A percentile compares a stretch with the other conserved stretches of the same genome.
These are phyloP conservation scores for Anniella stebbinsi DNA, from an alignment of 2,797 vertebrate species.

Conservation along the genomic window DNA sequence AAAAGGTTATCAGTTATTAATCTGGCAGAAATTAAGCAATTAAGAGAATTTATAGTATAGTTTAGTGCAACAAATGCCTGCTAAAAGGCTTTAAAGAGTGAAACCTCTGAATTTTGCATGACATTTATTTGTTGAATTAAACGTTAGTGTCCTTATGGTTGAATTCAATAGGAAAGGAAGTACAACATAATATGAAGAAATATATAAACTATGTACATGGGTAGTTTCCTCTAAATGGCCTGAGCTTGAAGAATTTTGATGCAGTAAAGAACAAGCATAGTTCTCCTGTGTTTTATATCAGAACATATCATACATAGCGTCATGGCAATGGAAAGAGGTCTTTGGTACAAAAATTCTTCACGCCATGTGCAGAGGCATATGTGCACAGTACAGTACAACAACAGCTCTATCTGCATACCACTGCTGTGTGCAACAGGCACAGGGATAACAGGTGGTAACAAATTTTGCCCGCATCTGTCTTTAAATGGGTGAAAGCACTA, in stretches of 20 bases:
- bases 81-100: not conserved
- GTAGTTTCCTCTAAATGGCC: not conserved
- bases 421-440: not conserved
- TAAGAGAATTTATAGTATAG: not conserved
- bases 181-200: not conserved
- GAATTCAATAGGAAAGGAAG: constrained; percentile 19
- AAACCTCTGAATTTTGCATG: not conserved
- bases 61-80: not conserved
- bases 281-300: not conserved
- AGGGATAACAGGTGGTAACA: not conserved
- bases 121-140: not conserved
- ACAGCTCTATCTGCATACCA: not conserved
- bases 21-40: not conserved
- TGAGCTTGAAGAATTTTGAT: constrained; percentile 26
- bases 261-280: not conserved
- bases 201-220: not conserved
- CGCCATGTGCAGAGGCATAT: not conserved
- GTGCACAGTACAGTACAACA: not conserved
- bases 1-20: not conserved
- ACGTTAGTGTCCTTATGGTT: not conserved
- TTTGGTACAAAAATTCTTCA: not conserved
- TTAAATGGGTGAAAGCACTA: not conserved
- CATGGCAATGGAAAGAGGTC: not conserved
- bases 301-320: not conserved
- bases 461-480: too few species aligned